These are phyloP conservation scores for Cichlasoma orientale DNA, from an alignment of 2,797 vertebrate species.

Conservation along the genomic window DNA sequence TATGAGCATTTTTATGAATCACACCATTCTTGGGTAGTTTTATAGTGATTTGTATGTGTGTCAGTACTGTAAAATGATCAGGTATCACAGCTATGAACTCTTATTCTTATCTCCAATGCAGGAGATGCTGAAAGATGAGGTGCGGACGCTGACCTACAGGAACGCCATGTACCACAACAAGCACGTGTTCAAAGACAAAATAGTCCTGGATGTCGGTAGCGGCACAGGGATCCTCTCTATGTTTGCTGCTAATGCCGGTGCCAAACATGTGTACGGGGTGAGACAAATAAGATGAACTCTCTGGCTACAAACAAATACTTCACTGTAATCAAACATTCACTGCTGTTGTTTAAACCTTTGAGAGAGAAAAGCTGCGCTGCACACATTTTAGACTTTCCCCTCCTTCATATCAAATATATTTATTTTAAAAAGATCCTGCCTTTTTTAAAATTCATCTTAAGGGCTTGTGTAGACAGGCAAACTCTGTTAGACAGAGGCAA, in stretches of 20 bases:
- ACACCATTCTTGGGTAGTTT: background rate
- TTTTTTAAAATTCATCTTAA: conserved; percentile 13
- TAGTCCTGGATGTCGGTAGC: conserved; percentile 96
- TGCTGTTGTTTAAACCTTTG: background rate
- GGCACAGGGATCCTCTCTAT: conserved; percentile 98
- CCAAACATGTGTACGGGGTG: conserved; percentile 98
- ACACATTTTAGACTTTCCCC: background rate
- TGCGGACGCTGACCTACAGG: conserved; percentile 95
- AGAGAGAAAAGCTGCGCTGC: background rate
- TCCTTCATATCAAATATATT: background rate
- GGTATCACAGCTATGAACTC: background rate
- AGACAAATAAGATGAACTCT: conserved; percentile 43
- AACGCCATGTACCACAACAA: conserved; percentile 99
- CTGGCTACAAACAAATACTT: conserved; percentile 9
- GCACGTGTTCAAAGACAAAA: conserved; percentile 97
- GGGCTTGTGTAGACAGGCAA: background rate
- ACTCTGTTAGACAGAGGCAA: conserved; percentile 18
- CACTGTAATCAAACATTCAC: background rate
- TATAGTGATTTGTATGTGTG: background rate
- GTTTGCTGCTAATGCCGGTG: conserved; percentile 98
- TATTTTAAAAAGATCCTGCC: background rate
- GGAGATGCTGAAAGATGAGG: conserved; percentile 99
- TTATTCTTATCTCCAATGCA: conserved; percentile 55
- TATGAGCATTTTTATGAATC: background rate
- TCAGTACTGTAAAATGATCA: background rate